Conservation (phyloP, 2,113 vertebrate genomes). For the Ictidomys tridecemlineatus region DNA sequence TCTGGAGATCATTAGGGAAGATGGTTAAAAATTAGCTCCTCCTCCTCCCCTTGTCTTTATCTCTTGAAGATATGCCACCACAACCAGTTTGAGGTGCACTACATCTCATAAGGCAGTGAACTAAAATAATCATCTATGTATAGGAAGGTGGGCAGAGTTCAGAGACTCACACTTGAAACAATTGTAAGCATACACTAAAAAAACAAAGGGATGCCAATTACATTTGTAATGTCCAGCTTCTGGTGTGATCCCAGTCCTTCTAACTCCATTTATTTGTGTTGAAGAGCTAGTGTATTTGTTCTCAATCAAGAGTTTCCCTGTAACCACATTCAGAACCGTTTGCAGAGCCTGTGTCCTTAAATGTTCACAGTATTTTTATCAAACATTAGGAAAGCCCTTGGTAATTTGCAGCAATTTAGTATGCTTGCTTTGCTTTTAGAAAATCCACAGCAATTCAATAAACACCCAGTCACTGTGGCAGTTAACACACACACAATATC, state of each 20-base stretch:
- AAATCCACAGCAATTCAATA: constrained; percentile 82
- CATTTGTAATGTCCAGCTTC: neutral
- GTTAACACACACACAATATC: constrained; percentile 46
- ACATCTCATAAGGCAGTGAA: neutral
- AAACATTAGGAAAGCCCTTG: constrained; percentile 80
- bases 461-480: constrained; percentile 77
- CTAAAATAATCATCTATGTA: neutral
- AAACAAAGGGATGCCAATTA: neutral
- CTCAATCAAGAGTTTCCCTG: constrained; percentile 13
- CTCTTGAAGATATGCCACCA: neutral
- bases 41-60: neutral
- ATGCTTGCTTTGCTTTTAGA: constrained; percentile 83
- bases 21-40: neutral
- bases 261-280: neutral
- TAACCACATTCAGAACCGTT: constrained; percentile 44
- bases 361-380: constrained; percentile 80
- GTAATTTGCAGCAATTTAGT: constrained; percentile 82
- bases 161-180: neutral
- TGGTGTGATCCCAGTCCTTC: neutral
- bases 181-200: neutral
- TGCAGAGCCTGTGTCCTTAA: constrained; percentile 72
- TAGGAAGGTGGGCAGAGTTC: neutral
- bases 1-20: neutral
- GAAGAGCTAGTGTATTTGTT: neutral
- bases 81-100: neutral